Evolutionary conservation across 2,888 invertebrate genomes (phyloP), one percentile per base, ranked within the genome.

Genomic region (Elysia crispata): DNA sequence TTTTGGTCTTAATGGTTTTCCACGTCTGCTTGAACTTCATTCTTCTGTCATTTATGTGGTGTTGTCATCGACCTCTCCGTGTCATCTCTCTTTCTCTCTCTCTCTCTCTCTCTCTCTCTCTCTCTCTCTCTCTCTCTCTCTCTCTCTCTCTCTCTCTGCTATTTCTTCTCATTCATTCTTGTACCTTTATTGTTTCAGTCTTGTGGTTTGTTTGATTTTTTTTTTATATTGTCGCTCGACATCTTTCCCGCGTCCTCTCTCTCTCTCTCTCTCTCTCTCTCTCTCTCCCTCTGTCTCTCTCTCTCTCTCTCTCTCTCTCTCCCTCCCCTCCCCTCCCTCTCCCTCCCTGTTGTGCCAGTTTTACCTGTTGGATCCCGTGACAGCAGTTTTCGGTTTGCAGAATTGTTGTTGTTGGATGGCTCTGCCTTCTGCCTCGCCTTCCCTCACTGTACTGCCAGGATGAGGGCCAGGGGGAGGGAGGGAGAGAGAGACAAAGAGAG

Each of bases 51-150:
- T n/a, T n/a, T n/a, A n/a, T n/a, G n/a, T n/a, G n/a, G n/a, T n/a
- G 15, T n/a, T 69, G 18, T 69, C 20, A 31, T 6, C 13, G 15
- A 30, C 8, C 11, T 69, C 33, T 28, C 30, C 30, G 15, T 69
- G 18, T 20, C n/a, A 23, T 13, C 33, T 70, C 31, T 30, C 31
- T 18, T 15, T 33, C n/a, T 1, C 49, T 49, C 50, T 33, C 49
- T 49, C 50, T 33, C 23, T 41, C 41, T 41, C 72, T 72, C 41
- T 33, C 41, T 72, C 72, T 72, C 41, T 33, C 41, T n/a, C 50
- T 72, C 41, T 33, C 41, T 72, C 72, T 72, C 41, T 33, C 41
- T 41, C 33, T 49, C 41, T 33, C 25, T 50, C 50, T 49, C 25
- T 33, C 41, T 72, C 72, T 20, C 41, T 20, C 41, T 72, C 49